Evolutionary conservation across 92 coral and sea anemone genomes (phyloP).

Genomic region (Porites lobata): DNA sequence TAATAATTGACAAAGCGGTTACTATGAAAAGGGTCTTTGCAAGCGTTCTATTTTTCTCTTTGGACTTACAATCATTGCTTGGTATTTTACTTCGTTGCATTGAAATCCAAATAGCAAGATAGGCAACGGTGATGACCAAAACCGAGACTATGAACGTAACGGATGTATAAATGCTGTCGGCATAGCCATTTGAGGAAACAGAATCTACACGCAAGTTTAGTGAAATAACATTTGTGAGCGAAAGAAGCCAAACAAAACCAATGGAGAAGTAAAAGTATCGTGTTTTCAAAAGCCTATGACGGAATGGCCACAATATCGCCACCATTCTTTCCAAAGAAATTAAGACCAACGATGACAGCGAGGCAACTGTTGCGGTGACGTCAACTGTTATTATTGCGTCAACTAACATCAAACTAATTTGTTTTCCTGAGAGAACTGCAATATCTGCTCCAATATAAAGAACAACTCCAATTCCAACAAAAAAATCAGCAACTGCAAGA

Average conservation of each 20-base stretch:
- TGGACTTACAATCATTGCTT: background rate
- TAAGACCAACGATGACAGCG: background rate
- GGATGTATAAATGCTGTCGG: background rate
- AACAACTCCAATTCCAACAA: background rate
- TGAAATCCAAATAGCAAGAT: conserved; percentile 27
- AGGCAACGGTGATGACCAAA: background rate
- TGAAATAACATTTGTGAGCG: background rate
- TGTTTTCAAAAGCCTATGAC: background rate
- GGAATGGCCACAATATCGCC: background rate
- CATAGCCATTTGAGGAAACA: background rate
- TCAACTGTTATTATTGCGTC: background rate
- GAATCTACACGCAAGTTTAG: background rate
- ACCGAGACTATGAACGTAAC: background rate
- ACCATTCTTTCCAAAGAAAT: conserved; percentile 16
- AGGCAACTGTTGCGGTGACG: background rate
- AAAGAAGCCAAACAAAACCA: background rate
- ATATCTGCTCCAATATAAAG: background rate
- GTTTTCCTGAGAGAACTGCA: background rate
- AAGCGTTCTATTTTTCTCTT: background rate
- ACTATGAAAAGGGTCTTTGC: background rate
- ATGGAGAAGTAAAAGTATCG: background rate
- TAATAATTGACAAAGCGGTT: background rate
- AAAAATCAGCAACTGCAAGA: background rate
- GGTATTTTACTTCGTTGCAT: background rate
- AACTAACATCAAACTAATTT: background rate